Evolutionary conservation across 2,113 vertebrate genomes (phyloP), one percentile per base, ranked within the genome.

Genomic region (Sus scrofa): DNA sequence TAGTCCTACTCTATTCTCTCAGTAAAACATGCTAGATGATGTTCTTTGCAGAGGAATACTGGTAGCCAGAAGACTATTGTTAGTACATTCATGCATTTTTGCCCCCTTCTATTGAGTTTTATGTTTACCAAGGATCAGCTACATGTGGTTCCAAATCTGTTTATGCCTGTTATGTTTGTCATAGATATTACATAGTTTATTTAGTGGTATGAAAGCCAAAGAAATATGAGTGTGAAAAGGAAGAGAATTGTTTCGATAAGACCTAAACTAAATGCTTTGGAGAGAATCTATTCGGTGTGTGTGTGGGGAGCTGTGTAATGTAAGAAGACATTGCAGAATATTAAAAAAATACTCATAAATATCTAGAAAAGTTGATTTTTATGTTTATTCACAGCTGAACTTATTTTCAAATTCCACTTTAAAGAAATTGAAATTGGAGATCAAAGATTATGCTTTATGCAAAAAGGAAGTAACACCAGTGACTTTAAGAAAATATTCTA

Each of bases 181-280:
- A 77, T 34, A 82, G 52, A 78, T 88, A 68, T 90, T 89, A 73
- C 3, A 62, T 56, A 89, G 81, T 34, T 71, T 68, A 71, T 67
- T 85, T 95, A 91, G 4, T 67, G 56, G 12, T 82, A 73, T 78
- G n/a, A 94, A 96, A 73, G 50, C 9, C 27, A 88, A 81, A 86
- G 60, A 77, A 81, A 86, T 71, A 54, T 18, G n/a, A 86, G 7
- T 85, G 44, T 89, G 56, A 82, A 91, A 73, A 85, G 52, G 81
- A 77, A 86, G n/a, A 90, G 37, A 71, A 6, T 24, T 67, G 3
- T 94, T 88, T 85, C 77, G 67, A n/a, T 9, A 68, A 91, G 62
- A 94, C 68, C 86, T 87, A 78, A 91, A 81, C 27, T n/a, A 60
- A 95, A 18, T 50, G 37, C n/a, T 96, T 84, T 94, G 27, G n/a